phyloP scores from a whole-genome alignment of 2,113 vertebrate species.

The Zingel zingel region DNA sequence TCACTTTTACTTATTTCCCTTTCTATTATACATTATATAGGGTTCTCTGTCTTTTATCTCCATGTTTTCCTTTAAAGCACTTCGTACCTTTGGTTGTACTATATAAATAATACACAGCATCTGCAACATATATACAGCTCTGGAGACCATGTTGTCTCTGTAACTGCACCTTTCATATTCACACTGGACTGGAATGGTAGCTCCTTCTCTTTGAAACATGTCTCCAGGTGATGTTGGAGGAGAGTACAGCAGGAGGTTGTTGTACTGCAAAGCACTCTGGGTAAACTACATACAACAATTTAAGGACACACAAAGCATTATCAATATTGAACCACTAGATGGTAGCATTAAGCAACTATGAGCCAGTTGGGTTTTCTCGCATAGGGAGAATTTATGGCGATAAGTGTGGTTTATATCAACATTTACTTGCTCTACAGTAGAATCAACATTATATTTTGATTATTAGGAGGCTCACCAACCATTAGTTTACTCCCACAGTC shows the following conservation, averaged over 20 bases:
- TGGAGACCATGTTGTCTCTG: background rate
- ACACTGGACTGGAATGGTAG: conserved; percentile 24
- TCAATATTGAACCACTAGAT: conserved; percentile 31
- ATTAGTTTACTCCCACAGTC: conserved; percentile 40
- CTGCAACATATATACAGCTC: background rate
- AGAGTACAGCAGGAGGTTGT: conserved; percentile 41
- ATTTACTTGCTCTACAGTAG: background rate
- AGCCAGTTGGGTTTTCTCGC: background rate
- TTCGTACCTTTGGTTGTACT: background rate
- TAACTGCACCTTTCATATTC: conserved; percentile 40
- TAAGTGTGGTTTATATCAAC: background rate
- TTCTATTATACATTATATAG: background rate
- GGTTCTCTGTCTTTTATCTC: too few relatives aligned
- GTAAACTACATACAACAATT: conserved; percentile 19
- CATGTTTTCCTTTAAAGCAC: background rate
- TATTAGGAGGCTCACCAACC: conserved; percentile 28
- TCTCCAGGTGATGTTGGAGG: background rate
- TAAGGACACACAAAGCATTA: background rate
- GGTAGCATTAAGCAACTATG: conserved; percentile 19
- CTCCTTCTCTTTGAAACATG: background rate
- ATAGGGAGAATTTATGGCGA: background rate
- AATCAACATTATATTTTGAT: background rate
- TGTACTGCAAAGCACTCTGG: conserved; percentile 15
- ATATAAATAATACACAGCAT: background rate
- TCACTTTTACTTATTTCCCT: background rate